These are phyloP conservation scores for Arge pagana DNA, from an alignment of 2,888 invertebrate genomes.

Conservation along the genomic window DNA sequence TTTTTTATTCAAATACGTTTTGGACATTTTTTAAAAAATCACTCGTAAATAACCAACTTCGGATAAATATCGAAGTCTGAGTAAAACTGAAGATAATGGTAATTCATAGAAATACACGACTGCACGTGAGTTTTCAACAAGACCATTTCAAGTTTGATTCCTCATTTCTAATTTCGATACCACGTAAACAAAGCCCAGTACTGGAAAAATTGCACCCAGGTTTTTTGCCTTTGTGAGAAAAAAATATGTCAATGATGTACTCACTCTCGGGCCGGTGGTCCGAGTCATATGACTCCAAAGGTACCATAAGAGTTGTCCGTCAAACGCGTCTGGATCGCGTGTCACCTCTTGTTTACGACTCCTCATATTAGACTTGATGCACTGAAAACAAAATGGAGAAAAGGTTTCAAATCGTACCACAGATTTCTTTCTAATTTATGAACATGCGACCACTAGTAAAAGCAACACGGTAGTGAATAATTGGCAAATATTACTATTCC, in stretches of 20 bases:
- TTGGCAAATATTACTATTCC: constrained; percentile 26
- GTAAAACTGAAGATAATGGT: no score
- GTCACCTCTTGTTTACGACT: constrained; percentile 28
- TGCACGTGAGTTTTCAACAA: no score
- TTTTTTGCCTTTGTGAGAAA: constrained; percentile 10
- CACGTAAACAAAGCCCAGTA: no score
- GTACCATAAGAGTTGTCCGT: constrained; percentile 61
- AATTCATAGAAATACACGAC: no score
- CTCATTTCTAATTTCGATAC: no score
- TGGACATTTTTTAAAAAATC: no score
- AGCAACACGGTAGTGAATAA: neutral
- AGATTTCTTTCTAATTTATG: neutral
- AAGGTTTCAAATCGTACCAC: neutral
- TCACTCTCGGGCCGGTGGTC: constrained; percentile 50
- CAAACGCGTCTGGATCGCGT: constrained; percentile 52
- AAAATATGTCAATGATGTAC: constrained; percentile 25
- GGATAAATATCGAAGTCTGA: no score
- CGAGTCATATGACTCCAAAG: constrained; percentile 60
- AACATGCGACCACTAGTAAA: neutral
- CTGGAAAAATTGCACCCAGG: neutral
- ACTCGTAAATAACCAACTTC: no score
- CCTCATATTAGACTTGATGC: constrained; percentile 34
- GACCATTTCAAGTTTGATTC: no score
- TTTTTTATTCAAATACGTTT: no score
- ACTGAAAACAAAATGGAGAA: constrained; percentile 26